phyloP scores from a whole-genome alignment of 2,113 vertebrate genomes.

The Chauna torquata region DNA sequence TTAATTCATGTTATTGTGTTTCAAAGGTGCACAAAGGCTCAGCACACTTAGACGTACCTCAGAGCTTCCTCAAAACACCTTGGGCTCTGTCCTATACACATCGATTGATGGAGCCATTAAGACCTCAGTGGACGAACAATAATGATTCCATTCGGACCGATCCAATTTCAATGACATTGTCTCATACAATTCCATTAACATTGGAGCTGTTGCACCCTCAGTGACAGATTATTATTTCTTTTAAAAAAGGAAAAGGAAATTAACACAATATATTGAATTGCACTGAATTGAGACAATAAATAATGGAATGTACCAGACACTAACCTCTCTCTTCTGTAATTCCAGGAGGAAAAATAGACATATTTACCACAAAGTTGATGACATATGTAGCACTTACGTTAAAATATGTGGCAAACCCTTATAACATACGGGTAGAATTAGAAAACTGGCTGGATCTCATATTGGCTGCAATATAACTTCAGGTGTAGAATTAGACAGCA shows the following conservation, averaged over 20 bases:
- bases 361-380: conserved; percentile 73
- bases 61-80: conserved; percentile 58
- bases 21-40: conserved; percentile 5
- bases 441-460: conserved; percentile 32
- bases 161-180: conserved; percentile 70
- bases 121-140: conserved; percentile 49
- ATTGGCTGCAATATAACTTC: conserved; percentile 53
- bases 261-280: conserved; percentile 74
- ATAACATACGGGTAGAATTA: conserved; percentile 58
- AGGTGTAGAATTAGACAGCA: conserved; percentile 34
- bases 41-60: conserved; percentile 22
- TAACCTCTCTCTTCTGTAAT: conserved; percentile 61
- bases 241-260: conserved; percentile 72
- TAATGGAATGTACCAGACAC: conserved; percentile 60
- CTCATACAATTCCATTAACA: conserved; percentile 72
- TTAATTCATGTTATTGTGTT: neutral
- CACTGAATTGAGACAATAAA: conserved; percentile 70
- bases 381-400: conserved; percentile 58
- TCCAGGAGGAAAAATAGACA: conserved; percentile 65
- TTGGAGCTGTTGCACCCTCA: conserved; percentile 50
- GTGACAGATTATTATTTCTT: conserved; percentile 75
- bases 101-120: conserved; percentile 75
- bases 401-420: conserved; percentile 71
- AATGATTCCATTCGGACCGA: conserved; percentile 63
- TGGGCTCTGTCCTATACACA: conserved; percentile 54